Conservation (phyloP, 2,888 invertebrate species). For the Athrips mouffetella region DNA sequence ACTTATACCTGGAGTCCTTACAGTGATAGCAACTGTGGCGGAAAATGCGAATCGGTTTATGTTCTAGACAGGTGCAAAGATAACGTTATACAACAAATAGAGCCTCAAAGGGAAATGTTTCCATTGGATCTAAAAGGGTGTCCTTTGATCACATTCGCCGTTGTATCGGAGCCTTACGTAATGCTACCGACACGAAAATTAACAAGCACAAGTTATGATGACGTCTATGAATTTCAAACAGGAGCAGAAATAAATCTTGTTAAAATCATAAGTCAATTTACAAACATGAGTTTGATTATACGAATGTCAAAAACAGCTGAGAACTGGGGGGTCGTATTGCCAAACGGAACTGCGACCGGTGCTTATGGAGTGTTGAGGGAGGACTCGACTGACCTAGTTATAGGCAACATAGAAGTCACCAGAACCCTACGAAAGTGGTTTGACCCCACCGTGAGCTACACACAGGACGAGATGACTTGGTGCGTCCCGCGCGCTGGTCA, state of each 20-base stretch:
- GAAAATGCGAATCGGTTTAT: constrained; percentile 58
- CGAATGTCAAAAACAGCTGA: constrained; percentile 57
- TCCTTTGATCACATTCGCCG: constrained; percentile 60
- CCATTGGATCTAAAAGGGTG: constrained; percentile 64
- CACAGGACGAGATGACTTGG: constrained; percentile 73
- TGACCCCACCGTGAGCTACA: constrained; percentile 65
- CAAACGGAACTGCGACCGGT: constrained; percentile 60
- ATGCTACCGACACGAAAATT: constrained; percentile 57
- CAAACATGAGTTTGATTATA: constrained; percentile 63
- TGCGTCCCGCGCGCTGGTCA: constrained; percentile 63
- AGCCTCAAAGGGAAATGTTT: constrained; percentile 53
- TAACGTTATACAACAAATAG: constrained; percentile 42
- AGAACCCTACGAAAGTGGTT: constrained; percentile 64
- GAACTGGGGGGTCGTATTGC: constrained; percentile 60
- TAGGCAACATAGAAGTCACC: constrained; percentile 71
- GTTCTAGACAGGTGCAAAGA: constrained; percentile 61
- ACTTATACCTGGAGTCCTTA: constrained; percentile 71
- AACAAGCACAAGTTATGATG: constrained; percentile 41
- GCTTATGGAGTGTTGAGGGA: constrained; percentile 52
- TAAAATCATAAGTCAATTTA: constrained; percentile 66
- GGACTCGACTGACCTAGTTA: constrained; percentile 56
- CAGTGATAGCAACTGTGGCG: constrained; percentile 61
- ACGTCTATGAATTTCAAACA: constrained; percentile 55
- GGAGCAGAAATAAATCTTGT: constrained; percentile 69
- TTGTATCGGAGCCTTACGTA: constrained; percentile 70